phyloP scores from a whole-genome alignment of 2,797 vertebrate species.

The Anableps anableps region DNA sequence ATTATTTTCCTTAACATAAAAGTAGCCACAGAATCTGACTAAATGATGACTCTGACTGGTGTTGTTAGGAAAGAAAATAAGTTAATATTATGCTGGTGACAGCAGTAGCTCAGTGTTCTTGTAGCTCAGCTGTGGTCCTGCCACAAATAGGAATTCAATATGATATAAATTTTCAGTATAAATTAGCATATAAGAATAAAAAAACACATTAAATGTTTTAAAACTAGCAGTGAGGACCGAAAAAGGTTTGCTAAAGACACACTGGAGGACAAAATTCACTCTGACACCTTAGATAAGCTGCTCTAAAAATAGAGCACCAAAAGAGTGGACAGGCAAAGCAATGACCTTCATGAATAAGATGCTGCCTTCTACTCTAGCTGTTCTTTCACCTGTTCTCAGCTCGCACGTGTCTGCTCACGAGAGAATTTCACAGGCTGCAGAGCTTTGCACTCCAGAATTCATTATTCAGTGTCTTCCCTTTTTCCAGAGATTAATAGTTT shows the following conservation, averaged over 20 bases:
- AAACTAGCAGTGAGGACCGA: slow-evolving; percentile 26
- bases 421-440: slow-evolving; percentile 13
- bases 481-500: slow-evolving; percentile 31
- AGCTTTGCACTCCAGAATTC: slow-evolving; percentile 38
- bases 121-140: too few relatives aligned
- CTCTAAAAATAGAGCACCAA: slow-evolving; percentile 78
- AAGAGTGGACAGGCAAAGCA: slow-evolving; percentile 64
- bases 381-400: slow-evolving; percentile 33
- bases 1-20: neutral
- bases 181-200: neutral
- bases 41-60: too few relatives aligned
- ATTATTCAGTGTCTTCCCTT: slow-evolving; percentile 27
- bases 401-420: slow-evolving; percentile 32
- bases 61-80: too few relatives aligned
- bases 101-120: too few relatives aligned
- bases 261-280: slow-evolving; percentile 63
- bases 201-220: slow-evolving; percentile 17
- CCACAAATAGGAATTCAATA: too few relatives aligned
- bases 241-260: slow-evolving; percentile 41
- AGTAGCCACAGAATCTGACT: too few relatives aligned
- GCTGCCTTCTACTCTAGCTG: slow-evolving; percentile 37
- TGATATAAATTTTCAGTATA: neutral
- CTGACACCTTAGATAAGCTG: slow-evolving; percentile 71
- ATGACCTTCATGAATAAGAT: slow-evolving; percentile 77
- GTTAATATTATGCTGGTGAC: too few relatives aligned